phyloP scores from a whole-genome alignment of 2,797 vertebrate genomes.

The Typhlichthys subterraneus region DNA sequence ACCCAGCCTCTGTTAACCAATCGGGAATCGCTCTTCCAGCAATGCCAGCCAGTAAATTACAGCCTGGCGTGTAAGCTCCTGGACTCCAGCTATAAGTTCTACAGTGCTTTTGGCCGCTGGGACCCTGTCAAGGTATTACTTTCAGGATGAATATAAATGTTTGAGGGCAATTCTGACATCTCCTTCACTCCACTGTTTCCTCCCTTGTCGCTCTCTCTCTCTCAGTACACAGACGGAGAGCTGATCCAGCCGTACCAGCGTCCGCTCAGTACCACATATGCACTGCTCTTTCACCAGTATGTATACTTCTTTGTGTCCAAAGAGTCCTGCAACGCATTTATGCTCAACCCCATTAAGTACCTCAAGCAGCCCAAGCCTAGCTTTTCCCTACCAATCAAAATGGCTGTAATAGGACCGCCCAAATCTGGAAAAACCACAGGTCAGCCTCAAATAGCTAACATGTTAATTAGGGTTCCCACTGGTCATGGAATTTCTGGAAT shows the following conservation, averaged over 20 bases:
- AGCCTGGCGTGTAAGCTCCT: slow-evolving; percentile 84
- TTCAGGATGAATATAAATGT: too few species aligned
- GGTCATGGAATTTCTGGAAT: too few species aligned
- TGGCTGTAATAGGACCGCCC: slow-evolving; percentile 88
- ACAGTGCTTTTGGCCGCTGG: slow-evolving; percentile 87
- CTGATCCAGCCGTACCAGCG: slow-evolving; percentile 81
- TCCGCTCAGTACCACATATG: slow-evolving; percentile 66
- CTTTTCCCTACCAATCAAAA: slow-evolving; percentile 80
- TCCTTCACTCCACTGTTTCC: background rate
- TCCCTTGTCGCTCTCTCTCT: background rate
- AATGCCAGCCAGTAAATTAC: slow-evolving; percentile 80
- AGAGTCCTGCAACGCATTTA: slow-evolving; percentile 85
- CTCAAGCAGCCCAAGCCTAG: slow-evolving; percentile 85
- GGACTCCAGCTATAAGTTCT: slow-evolving; percentile 80
- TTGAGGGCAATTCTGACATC: background rate
- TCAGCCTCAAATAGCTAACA: slow-evolving; percentile 40
- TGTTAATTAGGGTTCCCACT: background rate
- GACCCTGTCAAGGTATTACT: slow-evolving; percentile 87
- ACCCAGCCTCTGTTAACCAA: slow-evolving; percentile 82
- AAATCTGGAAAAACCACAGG: slow-evolving; percentile 96
- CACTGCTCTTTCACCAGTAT: slow-evolving; percentile 86
- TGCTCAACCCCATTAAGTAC: slow-evolving; percentile 91
- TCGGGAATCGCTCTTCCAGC: slow-evolving; percentile 89
- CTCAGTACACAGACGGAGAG: slow-evolving; percentile 82
- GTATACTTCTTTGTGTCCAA: slow-evolving; percentile 92